Evolutionary conservation across 1,140 invertebrate species (phyloP), one percentile per base, ranked within the genome.

Genomic region (Drosophila jambulina): DNA sequence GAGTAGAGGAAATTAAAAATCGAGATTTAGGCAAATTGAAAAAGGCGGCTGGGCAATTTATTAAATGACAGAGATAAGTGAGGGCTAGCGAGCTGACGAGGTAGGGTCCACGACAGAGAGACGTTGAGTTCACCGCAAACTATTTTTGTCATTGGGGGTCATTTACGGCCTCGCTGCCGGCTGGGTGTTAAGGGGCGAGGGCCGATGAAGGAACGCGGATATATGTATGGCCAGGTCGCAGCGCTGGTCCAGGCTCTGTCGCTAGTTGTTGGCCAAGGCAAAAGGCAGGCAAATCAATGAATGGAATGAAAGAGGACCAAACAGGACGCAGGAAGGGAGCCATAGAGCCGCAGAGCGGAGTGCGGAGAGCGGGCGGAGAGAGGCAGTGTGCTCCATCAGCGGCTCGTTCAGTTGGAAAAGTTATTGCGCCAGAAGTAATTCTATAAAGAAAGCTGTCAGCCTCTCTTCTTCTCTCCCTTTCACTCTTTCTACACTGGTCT

Each of bases 351-450:
- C 12, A 27, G 19, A 27, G 15, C 19, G 12, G 40, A n/a, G 32
- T 51, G 15, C 15, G 27, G 40, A n/a, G 34, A 53, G 65, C 68
- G 58, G 65, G 21, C 27, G 63, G 65, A 34, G 57, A 68, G 40
- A 74, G 51, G 40, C 74, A 71, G 71, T 80, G 83, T 65, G 76
- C 85, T 85, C 80, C 86, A 85, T 90, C 81, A 90, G 43, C 69
- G 75, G 81, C 57, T 85, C 81, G 75, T 84, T 90, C 85, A 74
- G 62, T 84, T 90, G 85, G 85, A 90, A 90, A 90, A 90, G 62
- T 82, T 90, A 90, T 76, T 90, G 85, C 85, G 85, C 85, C 85
- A 90, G 85, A 90, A 90, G 85, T 90, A 90, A 90, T 90, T 90
- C 85, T 82, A 90, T 90, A 90, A 90, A 90, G 85, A 90, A 82